Evolutionary conservation across 2,797 vertebrate genomes (phyloP), one percentile per base, ranked within the genome.

Genomic region (Lagocephalus sceleratus): DNA sequence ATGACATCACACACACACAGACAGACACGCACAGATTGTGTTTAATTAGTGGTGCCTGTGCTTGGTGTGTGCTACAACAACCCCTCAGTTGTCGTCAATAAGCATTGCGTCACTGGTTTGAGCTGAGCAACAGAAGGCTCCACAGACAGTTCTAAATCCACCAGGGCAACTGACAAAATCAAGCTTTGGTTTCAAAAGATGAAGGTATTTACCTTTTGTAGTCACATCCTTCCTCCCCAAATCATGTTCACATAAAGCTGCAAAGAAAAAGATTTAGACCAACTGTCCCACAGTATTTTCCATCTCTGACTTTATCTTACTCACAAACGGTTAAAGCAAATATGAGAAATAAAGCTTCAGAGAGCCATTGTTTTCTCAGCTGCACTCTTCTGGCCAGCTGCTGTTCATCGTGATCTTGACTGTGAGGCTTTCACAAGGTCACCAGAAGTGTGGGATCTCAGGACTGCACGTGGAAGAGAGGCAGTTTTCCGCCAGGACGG

Each of bases 11-110:
- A 32, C 21, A 53, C 38, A 55, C 32, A 42, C 41, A 47, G 54
- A 54, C 54, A 41, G 44, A 51, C 23, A 25, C 53, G 52, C 46
- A 46, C 20, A 21, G n/a, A 69, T 75, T 50, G 72, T 71, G 74
- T 78, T 85, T 85, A 83, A 87, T 85, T 84, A 78, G 81, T 57
- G 25, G 60, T 51, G 20, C 49, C 40, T 53, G 52, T 17, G 40
- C 16, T 57, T 39, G 51, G 59, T 76, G 66, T 49, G 57, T 76
- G 79, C 75, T 54, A 47, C 60, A 68, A 56, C 75, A 54, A 59
- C 55, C 53, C 75, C 77, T 66, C 60, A 71, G 51, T 71, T 60
- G 54, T 74, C 68, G 78, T 79, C 77, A 78, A 75, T 58, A 47
- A 76, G 73, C 60, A 8, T 49, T 46, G 64, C 40, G 57, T 76